phyloP scores from a whole-genome alignment of 2,888 invertebrate species.

The Thecophora atra region DNA sequence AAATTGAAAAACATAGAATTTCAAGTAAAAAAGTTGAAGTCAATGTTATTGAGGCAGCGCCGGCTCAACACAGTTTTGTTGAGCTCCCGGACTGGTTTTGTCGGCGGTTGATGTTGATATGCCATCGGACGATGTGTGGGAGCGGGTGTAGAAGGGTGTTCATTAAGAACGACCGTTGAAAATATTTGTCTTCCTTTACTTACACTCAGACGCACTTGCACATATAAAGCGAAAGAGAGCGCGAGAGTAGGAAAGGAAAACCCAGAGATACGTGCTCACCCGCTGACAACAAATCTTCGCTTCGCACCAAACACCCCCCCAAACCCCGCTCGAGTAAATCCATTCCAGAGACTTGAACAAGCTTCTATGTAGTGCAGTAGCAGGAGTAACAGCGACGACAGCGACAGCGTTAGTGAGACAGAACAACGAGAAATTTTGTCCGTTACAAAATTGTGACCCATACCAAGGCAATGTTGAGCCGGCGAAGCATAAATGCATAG shows the following conservation, averaged over 20 bases:
- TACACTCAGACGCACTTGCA: conserved; percentile 6
- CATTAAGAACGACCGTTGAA: conserved; percentile 32
- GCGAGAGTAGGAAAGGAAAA: not conserved
- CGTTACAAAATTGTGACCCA: conserved; percentile 45
- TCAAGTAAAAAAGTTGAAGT: not conserved
- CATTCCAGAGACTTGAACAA: not conserved
- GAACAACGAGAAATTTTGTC: conserved; percentile 45
- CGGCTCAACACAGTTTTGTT: conserved; percentile 13
- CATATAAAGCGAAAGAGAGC: not conserved
- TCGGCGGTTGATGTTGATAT: no score
- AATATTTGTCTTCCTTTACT: conserved; percentile 24
- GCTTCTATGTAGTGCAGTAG: no score
- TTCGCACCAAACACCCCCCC: not conserved
- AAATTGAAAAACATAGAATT: conserved; percentile 11
- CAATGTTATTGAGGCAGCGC: conserved; percentile 1
- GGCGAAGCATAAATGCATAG: not conserved
- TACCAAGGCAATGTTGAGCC: conserved; percentile 30
- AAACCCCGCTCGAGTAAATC: not conserved
- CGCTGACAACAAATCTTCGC: conserved; percentile 18
- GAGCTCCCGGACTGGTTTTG: conserved; percentile 29
- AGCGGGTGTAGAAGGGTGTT: not conserved
- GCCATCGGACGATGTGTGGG: not conserved
- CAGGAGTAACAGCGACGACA: not conserved
- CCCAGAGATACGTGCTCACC: conserved; percentile 17
- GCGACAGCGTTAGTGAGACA: conserved; percentile 12